A percentile compares a stretch with the other conserved stretches of the same genome.
Conservation (phyloP, 2,888 invertebrate species). For the Phalangium opilio region DNA sequence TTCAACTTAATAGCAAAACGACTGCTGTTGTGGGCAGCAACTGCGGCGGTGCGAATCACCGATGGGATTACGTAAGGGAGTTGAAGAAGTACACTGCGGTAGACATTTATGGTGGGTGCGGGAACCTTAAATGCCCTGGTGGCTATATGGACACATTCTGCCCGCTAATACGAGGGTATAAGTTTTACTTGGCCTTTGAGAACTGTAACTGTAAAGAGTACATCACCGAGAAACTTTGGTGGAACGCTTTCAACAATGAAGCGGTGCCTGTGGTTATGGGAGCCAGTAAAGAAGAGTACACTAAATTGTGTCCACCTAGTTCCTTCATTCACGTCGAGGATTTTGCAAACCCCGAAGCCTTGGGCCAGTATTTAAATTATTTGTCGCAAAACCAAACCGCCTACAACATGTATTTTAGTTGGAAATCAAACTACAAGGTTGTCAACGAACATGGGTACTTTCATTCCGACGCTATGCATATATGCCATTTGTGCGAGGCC, state of each 20-base stretch:
- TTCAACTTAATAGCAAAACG: slow-evolving; percentile 7
- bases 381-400: slow-evolving; percentile 14
- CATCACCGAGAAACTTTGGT: slow-evolving; percentile 52
- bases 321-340: slow-evolving; percentile 44
- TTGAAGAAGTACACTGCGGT: slow-evolving; percentile 26
- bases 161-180: slow-evolving; percentile 39
- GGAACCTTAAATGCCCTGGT: slow-evolving; percentile 42
- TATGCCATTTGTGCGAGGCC: slow-evolving; percentile 51
- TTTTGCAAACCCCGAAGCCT: slow-evolving; percentile 26
- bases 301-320: slow-evolving; percentile 42
- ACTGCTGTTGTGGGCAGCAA: slow-evolving; percentile 24
- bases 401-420: slow-evolving; percentile 19
- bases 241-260: slow-evolving; percentile 40
- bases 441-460: slow-evolving; percentile 53
- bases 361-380: slow-evolving; percentile 14
- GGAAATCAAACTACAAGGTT: slow-evolving; percentile 36
- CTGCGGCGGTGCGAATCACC: slow-evolving; percentile 25
- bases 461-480: slow-evolving; percentile 41
- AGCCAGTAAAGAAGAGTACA: slow-evolving; percentile 34
- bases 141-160: slow-evolving; percentile 47
- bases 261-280: slow-evolving; percentile 46
- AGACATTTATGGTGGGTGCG: slow-evolving; percentile 29
- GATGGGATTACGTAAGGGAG: slow-evolving; percentile 26
- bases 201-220: slow-evolving; percentile 53
- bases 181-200: slow-evolving; percentile 54